Percentiles rank a stretch among this genome's conserved stretches.
These are phyloP conservation scores for Exephanes ischioxanthus DNA, from an alignment of 2,888 invertebrate species.

Conservation along the genomic window DNA sequence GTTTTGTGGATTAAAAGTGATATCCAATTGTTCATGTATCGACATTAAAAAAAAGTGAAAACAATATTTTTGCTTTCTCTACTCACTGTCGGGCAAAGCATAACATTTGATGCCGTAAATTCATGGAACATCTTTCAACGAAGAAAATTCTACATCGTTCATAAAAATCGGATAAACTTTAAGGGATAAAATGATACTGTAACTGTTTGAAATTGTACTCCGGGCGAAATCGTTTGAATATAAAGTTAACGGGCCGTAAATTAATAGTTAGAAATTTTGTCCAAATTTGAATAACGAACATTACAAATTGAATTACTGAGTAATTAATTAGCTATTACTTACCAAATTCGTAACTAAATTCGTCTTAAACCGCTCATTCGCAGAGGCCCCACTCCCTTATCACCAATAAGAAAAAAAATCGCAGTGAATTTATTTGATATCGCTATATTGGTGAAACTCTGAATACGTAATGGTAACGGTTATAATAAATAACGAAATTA, in stretches of 20 bases:
- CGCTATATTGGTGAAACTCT: conserved; percentile 48
- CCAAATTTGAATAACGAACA: neutral
- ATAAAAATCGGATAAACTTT: conserved; percentile 1
- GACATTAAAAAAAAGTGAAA: neutral
- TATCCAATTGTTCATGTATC: neutral
- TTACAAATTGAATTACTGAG: neutral
- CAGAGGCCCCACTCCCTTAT: conserved; percentile 2
- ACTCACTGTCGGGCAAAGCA: neutral
- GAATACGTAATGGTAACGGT: conserved; percentile 54
- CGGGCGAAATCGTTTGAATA: no score
- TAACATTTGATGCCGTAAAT: neutral
- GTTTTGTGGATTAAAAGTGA: neutral
- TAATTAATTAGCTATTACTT: neutral
- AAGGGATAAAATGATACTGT: neutral
- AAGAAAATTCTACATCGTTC: neutral
- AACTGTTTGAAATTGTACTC: neutral
- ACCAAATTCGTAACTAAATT: neutral
- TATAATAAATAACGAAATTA: conserved; percentile 35
- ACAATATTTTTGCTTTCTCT: neutral
- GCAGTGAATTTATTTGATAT: conserved; percentile 59
- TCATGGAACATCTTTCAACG: neutral
- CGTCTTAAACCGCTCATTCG: neutral
- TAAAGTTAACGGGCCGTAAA: neutral
- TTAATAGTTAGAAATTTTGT: neutral
- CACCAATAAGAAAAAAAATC: conserved; percentile 27